Conservation (phyloP, 1,140 invertebrate species). For the Eueides isabella region DNA sequence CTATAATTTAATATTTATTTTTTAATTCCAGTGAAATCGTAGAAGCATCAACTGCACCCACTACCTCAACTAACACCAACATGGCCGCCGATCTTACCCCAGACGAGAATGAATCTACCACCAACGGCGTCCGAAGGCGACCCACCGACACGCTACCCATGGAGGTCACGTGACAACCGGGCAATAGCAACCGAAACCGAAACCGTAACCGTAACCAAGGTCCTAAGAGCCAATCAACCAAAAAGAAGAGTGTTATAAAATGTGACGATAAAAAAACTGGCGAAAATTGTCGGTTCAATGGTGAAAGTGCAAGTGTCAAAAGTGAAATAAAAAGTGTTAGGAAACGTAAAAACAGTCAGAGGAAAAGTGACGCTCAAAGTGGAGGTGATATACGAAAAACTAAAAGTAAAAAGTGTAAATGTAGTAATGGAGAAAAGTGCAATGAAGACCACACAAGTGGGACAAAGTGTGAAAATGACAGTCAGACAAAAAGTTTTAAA, state of each 20-base stretch:
- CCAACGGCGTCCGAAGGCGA: conserved; percentile 57
- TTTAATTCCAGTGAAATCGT: conserved; percentile 56
- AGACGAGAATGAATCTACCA: conserved; percentile 42
- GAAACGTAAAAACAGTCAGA: background rate
- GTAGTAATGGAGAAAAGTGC: background rate
- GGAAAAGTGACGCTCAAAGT: conserved; percentile 5
- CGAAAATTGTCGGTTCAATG: background rate
- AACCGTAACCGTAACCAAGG: conserved; percentile 4
- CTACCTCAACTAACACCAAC: conserved; percentile 42
- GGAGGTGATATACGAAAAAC: background rate
- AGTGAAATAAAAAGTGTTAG: background rate
- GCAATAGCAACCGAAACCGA: conserved; percentile 1
- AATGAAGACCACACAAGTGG: background rate
- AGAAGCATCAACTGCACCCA: conserved; percentile 48
- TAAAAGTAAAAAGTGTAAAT: background rate
- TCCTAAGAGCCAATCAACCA: background rate
- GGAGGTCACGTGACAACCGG: conserved; percentile 74
- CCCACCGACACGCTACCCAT: conserved; percentile 62
- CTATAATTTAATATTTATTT: conserved; percentile 3
- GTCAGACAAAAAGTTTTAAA: background rate
- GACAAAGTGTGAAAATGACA: background rate
- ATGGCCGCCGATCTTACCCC: conserved; percentile 29
- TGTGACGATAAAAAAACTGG: background rate
- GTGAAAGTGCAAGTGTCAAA: background rate
- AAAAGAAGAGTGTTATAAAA: background rate